These are phyloP conservation scores for Gnatocerus cornutus DNA, from an alignment of 2,888 invertebrate genomes.

Conservation along the genomic window DNA sequence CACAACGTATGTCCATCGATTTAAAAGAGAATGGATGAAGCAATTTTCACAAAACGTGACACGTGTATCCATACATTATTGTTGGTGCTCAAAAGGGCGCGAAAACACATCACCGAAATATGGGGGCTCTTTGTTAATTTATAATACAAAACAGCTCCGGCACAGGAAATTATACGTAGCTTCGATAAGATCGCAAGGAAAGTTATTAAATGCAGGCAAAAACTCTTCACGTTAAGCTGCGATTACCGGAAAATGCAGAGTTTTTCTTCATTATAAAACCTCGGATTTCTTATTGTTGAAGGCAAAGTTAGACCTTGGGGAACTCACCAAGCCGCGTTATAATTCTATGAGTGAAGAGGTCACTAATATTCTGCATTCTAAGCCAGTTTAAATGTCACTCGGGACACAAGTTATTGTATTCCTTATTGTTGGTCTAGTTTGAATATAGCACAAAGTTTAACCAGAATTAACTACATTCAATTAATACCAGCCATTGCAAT, in stretches of 20 bases:
- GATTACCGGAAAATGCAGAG: no score
- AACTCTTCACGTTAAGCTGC: no score
- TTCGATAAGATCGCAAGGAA: constrained; percentile 11
- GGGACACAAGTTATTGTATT: constrained; percentile 25
- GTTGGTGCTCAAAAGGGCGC: constrained; percentile 8
- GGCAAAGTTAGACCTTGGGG: constrained; percentile 14
- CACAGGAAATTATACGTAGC: constrained; percentile 24
- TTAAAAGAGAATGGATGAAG: constrained; percentile 26
- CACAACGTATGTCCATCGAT: constrained; percentile 9
- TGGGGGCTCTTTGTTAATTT: constrained; percentile 20
- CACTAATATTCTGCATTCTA: constrained; percentile 30
- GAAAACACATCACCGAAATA: constrained; percentile 3
- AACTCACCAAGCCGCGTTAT: constrained; percentile 10
- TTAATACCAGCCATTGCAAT: constrained; percentile 10
- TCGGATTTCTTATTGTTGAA: constrained; percentile 13
- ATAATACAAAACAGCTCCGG: constrained; percentile 23
- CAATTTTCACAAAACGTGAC: constrained; percentile 24
- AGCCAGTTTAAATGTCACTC: constrained; percentile 28
- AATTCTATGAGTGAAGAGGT: constrained; percentile 21
- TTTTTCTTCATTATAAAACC: no score
- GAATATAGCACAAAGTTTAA: constrained; percentile 17
- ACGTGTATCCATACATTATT: constrained; percentile 19
- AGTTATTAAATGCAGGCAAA: constrained; percentile 8
- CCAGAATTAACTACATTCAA: constrained; percentile 17
- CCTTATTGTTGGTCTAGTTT: constrained; percentile 13